Evolutionary conservation across 2,797 vertebrate species (phyloP), one percentile per base, ranked within the genome.

Genomic region (Harpagifer antarcticus): DNA sequence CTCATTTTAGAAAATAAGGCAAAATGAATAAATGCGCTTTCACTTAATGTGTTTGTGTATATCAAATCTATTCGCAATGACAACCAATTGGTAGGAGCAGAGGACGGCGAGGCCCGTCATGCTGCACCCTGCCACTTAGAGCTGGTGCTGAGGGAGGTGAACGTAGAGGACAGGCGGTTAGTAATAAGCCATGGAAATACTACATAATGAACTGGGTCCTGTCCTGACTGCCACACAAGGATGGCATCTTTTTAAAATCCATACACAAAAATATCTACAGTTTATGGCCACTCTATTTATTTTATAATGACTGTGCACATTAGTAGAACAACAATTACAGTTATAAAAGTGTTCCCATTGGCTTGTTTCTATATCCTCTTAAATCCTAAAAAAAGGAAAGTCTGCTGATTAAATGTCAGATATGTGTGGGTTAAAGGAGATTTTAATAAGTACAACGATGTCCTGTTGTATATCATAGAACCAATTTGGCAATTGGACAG

Each of bases 1-100:
- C 83, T 56, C 58, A 79, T 85, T 88, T 79, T 70, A 60, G 58
- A 80, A 81, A 85, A 86, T 78, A 81, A 83, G 58, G 58, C 60
- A 53, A 83, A 87, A 88, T 71, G 78, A 87, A 81, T 84, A 83
- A 81, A 69, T 11, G 19, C 75, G 66, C 83, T 85, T 90, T 66
- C 64, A 48, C 75, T 60, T 83, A 89, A 92, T 91, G 74, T 85
- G 84, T 91, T 79, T 85, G 55, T 68, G 68, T 80, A 81, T 86
- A 79, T 82, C 61, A 79, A 84, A 90, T 66, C 67, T 49, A 64
- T 91, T 92, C 88, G 81, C 86, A 84, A 69, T 27, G 23, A 74
- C 84, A 88, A 78, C 81, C 84, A 86, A 84, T 91, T 69, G 72
- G 8, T 5, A 74, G 60, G 19, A 78, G 62, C 69, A 60, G 59